phyloP scores from a whole-genome alignment of 2,888 invertebrate species.

The Leptogaster cylindrica region DNA sequence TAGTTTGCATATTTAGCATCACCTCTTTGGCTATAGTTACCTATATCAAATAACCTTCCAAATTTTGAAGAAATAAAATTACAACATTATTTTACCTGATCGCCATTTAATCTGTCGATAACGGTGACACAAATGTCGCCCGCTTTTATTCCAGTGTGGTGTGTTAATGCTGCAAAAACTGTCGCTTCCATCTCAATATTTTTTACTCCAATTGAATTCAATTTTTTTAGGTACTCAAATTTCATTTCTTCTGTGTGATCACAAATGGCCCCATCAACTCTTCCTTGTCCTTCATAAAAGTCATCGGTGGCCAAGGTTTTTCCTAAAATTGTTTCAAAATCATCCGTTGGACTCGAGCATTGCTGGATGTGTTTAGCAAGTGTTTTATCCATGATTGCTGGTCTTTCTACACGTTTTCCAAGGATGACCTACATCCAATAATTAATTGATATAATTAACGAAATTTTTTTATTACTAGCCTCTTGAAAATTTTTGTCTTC shows the following conservation, averaged over 20 bases:
- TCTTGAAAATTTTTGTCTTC: too few relatives aligned
- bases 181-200: slow-evolving; percentile 85
- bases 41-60: slow-evolving; percentile 46
- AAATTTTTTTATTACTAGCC: background rate
- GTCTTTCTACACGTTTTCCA: slow-evolving; percentile 79
- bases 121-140: slow-evolving; percentile 77
- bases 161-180: slow-evolving; percentile 73
- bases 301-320: slow-evolving; percentile 80
- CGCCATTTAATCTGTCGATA: slow-evolving; percentile 72
- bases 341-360: slow-evolving; percentile 58
- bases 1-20: slow-evolving; percentile 69
- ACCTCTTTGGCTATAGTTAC: slow-evolving; percentile 64
- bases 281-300: slow-evolving; percentile 82
- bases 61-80: background rate
- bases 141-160: slow-evolving; percentile 69
- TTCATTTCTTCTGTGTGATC: slow-evolving; percentile 71
- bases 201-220: slow-evolving; percentile 66
- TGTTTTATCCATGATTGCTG: slow-evolving; percentile 78
- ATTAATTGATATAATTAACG: background rate
- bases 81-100: slow-evolving; percentile 65
- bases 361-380: slow-evolving; percentile 63
- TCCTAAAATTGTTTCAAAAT: slow-evolving; percentile 67
- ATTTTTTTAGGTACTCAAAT: slow-evolving; percentile 65
- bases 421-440: slow-evolving; percentile 71
- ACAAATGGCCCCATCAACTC: slow-evolving; percentile 79